A percentile compares a stretch with the other conserved stretches of the same genome.
Conservation (phyloP, 1,140 invertebrate species). For the Coenobita brevimanus region DNA sequence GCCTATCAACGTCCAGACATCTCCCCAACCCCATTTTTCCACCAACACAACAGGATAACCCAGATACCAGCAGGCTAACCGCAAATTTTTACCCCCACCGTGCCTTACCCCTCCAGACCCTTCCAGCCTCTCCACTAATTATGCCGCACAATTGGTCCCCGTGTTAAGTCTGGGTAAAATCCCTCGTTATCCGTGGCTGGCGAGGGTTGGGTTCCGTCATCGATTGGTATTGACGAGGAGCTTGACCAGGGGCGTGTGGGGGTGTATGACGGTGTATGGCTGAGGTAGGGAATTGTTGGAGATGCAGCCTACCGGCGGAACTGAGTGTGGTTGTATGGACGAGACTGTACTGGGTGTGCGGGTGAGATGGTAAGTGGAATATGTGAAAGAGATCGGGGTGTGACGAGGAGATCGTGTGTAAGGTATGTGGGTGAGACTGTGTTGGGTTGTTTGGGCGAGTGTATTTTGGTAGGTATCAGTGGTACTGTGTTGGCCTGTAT, state of each 20-base stretch:
- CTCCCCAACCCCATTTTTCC: background rate
- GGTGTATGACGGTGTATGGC: background rate
- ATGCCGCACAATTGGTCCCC: slow-evolving; percentile 52
- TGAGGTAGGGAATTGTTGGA: background rate
- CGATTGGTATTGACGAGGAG: background rate
- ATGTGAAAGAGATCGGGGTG: no score
- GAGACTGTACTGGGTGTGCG: no score
- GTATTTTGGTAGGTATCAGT: no score
- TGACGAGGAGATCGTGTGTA: no score
- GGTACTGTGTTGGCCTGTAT: no score
- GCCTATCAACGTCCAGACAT: no score
- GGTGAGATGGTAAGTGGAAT: no score
- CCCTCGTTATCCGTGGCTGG: slow-evolving; percentile 44
- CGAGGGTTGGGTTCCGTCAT: slow-evolving; percentile 13
- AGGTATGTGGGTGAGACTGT: no score
- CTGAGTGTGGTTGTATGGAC: background rate
- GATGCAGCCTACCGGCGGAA: background rate
- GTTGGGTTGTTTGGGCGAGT: no score
- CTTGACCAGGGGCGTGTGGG: background rate
- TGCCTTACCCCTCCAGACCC: background rate
- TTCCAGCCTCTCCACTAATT: slow-evolving; percentile 33
- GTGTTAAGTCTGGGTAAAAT: slow-evolving; percentile 28
- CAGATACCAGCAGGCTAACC: no score
- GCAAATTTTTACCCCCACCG: no score
- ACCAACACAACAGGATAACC: no score